These are phyloP conservation scores for Oppia nitens DNA, from an alignment of 1,140 invertebrate genomes.

Conservation along the genomic window DNA sequence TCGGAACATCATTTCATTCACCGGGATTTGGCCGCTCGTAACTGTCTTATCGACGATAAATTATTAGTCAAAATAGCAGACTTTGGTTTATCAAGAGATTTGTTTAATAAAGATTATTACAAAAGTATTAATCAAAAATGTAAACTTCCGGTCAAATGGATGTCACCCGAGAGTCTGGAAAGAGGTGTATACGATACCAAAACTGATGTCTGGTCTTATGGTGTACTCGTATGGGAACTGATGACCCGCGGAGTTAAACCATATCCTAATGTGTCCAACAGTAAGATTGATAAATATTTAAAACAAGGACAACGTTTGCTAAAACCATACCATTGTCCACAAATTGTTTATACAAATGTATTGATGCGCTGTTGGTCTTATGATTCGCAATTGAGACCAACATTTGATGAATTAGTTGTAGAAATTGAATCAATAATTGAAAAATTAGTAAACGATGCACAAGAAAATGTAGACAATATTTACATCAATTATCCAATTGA, in stretches of 20 bases:
- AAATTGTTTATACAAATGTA: constrained; percentile 17
- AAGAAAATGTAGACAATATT: too few relatives aligned
- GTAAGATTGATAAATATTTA: constrained; percentile 44
- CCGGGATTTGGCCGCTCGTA: constrained; percentile 58
- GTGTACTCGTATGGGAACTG: constrained; percentile 61
- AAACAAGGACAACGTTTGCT: constrained; percentile 46
- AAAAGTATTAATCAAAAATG: constrained; percentile 78
- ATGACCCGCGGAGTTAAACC: constrained; percentile 59
- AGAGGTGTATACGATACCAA: constrained; percentile 37
- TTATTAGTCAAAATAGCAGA: constrained; percentile 66
- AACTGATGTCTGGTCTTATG: constrained; percentile 66
- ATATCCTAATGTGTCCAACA: constrained; percentile 43
- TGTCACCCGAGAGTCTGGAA: constrained; percentile 82
- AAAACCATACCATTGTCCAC: constrained; percentile 39
- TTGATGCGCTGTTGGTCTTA: constrained; percentile 66
- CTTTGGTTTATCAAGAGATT: constrained; percentile 51
- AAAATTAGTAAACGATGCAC: too few relatives aligned
- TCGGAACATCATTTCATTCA: constrained; percentile 60
- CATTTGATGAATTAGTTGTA: too few relatives aligned
- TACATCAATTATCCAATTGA: too few relatives aligned
- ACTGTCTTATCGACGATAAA: constrained; percentile 61
- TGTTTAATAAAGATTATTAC: constrained; percentile 23
- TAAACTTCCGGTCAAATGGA: constrained; percentile 90
- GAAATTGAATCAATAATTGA: too few relatives aligned
- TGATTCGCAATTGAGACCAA: constrained; percentile 55